Evolutionary conservation across 2,888 invertebrate species (phyloP).

Genomic region (Drosophila bunnanda): DNA sequence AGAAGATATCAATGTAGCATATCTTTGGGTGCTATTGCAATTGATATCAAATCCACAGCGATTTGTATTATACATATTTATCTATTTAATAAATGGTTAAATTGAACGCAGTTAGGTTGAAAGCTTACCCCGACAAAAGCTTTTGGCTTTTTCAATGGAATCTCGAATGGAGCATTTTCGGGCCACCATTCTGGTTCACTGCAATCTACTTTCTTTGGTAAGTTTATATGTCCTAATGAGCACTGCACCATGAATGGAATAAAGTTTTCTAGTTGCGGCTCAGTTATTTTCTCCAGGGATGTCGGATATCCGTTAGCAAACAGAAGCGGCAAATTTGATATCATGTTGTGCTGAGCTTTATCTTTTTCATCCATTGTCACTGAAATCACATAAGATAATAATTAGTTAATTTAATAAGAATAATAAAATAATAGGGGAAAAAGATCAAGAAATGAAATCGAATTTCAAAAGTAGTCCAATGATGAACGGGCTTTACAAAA

Average conservation of each 20-base stretch:
- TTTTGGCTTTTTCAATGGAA: slow-evolving; percentile 87
- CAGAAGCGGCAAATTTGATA: slow-evolving; percentile 90
- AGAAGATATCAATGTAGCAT: not conserved
- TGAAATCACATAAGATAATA: slow-evolving; percentile 26
- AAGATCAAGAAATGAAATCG: too few species aligned
- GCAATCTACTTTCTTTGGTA: slow-evolving; percentile 83
- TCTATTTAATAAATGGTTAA: not conserved
- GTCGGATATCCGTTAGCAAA: slow-evolving; percentile 90
- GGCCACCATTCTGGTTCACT: slow-evolving; percentile 90
- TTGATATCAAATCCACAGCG: not conserved
- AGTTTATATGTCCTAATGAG: slow-evolving; percentile 88
- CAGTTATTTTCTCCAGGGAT: slow-evolving; percentile 87
- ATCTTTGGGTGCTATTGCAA: not conserved
- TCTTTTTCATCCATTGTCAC: slow-evolving; percentile 82
- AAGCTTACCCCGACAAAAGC: slow-evolving; percentile 85
- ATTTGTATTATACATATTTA: not conserved
- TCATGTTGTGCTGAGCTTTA: slow-evolving; percentile 86
- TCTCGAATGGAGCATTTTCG: slow-evolving; percentile 87
- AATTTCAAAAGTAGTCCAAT: too few species aligned
- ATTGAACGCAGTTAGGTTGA: not conserved
- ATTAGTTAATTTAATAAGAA: not conserved
- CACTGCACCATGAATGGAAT: slow-evolving; percentile 91
- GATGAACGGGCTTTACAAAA: too few species aligned
- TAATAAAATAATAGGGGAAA: too few species aligned
- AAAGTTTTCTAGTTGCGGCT: slow-evolving; percentile 88